Conservation (phyloP, 2,113 vertebrate genomes). For the Aphyosemion australe region DNA sequence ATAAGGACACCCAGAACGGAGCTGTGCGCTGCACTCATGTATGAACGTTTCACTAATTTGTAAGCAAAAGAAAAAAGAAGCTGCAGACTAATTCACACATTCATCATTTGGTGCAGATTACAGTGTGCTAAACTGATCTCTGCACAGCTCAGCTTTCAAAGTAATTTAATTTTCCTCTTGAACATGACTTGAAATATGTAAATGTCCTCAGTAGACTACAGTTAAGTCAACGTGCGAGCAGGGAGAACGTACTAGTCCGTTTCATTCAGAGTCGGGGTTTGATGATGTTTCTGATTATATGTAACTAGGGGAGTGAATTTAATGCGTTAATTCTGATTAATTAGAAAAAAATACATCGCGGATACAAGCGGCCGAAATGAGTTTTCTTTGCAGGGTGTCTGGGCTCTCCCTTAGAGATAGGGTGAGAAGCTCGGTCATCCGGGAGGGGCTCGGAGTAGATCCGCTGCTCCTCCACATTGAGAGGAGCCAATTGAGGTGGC, state of each 20-base stretch:
- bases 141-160: constrained; percentile 24
- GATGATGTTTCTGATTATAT: background rate
- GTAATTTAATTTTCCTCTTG: constrained; percentile 30
- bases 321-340: too few species aligned
- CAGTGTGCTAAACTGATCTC: constrained; percentile 1
- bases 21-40: background rate
- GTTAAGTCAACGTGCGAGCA: constrained; percentile 27
- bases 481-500: too few species aligned
- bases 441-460: too few species aligned
- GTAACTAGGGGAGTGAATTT: too few species aligned
- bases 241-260: background rate
- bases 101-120: constrained; percentile 21
- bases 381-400: too few species aligned
- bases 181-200: constrained; percentile 30
- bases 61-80: constrained; percentile 7
- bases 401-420: too few species aligned
- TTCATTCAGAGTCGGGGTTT: constrained; percentile 5
- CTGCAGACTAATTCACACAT: constrained; percentile 1
- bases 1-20: constrained; percentile 7
- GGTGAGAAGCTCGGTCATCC: too few species aligned
- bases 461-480: too few species aligned
- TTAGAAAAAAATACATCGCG: too few species aligned
- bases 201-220: constrained; percentile 17
- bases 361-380: too few species aligned
- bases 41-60: constrained; percentile 16